phyloP scores from a whole-genome alignment of 2,113 vertebrate species.

The Oryzias melastigma region DNA sequence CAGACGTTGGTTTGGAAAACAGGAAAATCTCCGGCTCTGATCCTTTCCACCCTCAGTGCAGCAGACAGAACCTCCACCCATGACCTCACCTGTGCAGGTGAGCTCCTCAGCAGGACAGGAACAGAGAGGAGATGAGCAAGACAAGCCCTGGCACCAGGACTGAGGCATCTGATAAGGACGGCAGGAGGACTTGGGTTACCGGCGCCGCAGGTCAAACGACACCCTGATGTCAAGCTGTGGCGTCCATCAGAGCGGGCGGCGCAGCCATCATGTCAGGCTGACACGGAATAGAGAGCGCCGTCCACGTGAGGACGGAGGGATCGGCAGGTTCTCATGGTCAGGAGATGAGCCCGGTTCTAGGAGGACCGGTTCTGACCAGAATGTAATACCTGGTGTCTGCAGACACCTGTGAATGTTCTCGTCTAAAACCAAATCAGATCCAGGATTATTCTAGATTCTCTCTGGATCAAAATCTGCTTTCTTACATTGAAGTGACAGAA shows the following conservation, averaged over 20 bases:
- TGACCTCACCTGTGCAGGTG: no score
- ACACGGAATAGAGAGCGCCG: conserved; percentile 15
- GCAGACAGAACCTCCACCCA: no score
- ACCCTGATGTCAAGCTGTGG: conserved; percentile 56
- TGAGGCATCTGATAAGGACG: conserved; percentile 55
- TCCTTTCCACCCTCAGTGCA: no score
- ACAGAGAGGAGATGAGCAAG: conserved; percentile 37
- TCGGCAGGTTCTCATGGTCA: conserved; percentile 38
- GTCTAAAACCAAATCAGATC: no score
- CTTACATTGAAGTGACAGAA: no score
- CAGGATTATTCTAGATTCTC: no score
- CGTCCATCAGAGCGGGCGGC: conserved; percentile 38
- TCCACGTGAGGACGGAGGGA: conserved; percentile 27
- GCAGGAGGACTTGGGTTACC: conserved; percentile 65
- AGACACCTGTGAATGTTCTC: background rate
- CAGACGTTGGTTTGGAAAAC: no score
- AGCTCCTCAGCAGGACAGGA: no score
- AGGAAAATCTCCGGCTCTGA: no score
- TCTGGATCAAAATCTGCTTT: no score
- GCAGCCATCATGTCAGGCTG: conserved; percentile 32
- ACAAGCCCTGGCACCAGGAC: conserved; percentile 36
- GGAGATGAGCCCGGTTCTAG: conserved; percentile 50
- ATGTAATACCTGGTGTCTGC: background rate
- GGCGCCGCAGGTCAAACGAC: conserved; percentile 60
- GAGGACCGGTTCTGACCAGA: conserved; percentile 21